Evolutionary conservation across 2,797 vertebrate species (phyloP), one percentile per base, ranked within the genome.

Genomic region (Hippocampus kuda): DNA sequence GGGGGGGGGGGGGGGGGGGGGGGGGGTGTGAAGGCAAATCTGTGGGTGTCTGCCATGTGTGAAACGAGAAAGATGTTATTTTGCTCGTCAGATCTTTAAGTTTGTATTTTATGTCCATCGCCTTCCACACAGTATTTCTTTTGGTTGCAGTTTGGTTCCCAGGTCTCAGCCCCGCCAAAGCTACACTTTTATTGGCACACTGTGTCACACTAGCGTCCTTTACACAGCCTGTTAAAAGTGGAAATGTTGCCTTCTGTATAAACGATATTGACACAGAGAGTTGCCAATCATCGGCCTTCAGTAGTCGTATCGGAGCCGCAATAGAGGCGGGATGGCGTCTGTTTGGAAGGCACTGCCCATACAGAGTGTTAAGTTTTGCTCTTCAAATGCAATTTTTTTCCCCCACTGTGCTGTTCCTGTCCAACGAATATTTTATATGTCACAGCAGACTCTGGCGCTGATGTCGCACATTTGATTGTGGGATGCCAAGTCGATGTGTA

Each of bases 21-120:
- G 4, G 44, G 15, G 13, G 48, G 48, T 20, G 42, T 75, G 69
- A 76, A 73, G 71, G 71, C 49, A 69, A 65, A 69, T 78, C 66
- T 74, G 77, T 70, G 67, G 76, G 72, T 79, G 84, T 85, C 83
- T 81, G 62, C 73, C 74, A 57, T n/a, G 64, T 24, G 41, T 51
- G 65, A 51, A 51, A 22, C 15, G 20, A 49, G 48, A 24, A 16
- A 44, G 18, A 10, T 38, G 22, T n/a, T 53, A 53, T n/a, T 53
- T 53, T 11, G 30, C 16, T 9, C 60, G n/a, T 62, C 30, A 62
- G 57, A 16, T 34, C 27, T 60, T 60, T 30, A 30, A 34, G 8
- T 18, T 30, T 18, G 18, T 61, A 61, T 61, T 61, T 59, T 61
- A 61, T 20, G 1, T 8, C 51, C 22, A 22, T 9, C 20, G 7